These are phyloP conservation scores for Willowsia nigromaculata DNA, from an alignment of 2,888 invertebrate species.

Conservation along the genomic window DNA sequence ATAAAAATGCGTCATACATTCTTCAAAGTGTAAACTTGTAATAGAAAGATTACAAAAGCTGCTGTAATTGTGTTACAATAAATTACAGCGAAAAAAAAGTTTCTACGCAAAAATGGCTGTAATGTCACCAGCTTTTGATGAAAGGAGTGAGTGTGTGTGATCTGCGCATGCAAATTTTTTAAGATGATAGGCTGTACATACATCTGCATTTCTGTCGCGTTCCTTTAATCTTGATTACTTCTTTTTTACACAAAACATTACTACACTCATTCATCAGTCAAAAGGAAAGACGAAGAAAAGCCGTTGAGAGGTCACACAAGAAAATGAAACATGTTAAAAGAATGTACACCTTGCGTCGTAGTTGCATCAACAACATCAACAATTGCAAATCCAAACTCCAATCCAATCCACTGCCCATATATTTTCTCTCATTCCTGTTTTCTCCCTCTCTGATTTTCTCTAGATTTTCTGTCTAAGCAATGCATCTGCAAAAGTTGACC, in stretches of 20 bases:
- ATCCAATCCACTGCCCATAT: background rate
- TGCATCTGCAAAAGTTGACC: conserved; percentile 78
- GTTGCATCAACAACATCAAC: background rate
- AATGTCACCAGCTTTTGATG: background rate
- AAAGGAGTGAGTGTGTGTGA: too few species aligned
- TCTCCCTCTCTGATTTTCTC: conserved; percentile 51
- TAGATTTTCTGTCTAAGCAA: conserved; percentile 65
- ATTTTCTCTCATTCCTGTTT: conserved; percentile 58
- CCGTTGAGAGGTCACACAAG: background rate
- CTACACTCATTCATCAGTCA: background rate
- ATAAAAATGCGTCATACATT: background rate
- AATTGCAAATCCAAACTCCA: background rate
- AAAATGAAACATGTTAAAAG: conserved; percentile 4
- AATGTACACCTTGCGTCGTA: background rate
- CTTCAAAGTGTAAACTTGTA: background rate
- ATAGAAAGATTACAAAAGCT: background rate
- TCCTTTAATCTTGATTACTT: conserved; percentile 21
- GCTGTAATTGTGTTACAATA: conserved; percentile 2
- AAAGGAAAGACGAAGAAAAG: too few species aligned
- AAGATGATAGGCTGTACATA: too few species aligned
- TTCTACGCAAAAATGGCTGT: background rate
- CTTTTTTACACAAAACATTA: conserved; percentile 13
- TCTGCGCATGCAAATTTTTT: too few species aligned
- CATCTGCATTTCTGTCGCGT: conserved; percentile 10
- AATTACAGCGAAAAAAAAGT: conserved; percentile 23